Evolutionary conservation across 2,113 vertebrate species (phyloP).

Genomic region (Alosa alosa): DNA sequence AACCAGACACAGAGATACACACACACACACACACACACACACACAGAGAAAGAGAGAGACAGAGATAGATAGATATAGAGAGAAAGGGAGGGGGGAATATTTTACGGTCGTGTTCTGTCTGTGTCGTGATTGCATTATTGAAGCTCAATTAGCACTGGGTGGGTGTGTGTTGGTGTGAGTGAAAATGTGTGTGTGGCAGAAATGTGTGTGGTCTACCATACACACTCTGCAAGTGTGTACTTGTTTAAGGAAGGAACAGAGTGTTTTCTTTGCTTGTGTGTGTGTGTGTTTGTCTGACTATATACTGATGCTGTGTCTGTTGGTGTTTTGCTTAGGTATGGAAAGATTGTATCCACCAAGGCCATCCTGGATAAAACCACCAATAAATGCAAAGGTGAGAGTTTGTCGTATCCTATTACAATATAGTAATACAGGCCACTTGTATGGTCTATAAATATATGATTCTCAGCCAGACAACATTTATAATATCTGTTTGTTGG

Average conservation of each 20-base stretch:
- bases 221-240: slow-evolving; percentile 33
- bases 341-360: slow-evolving; percentile 93
- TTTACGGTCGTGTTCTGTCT: slow-evolving; percentile 29
- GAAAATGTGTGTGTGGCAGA: slow-evolving; percentile 44
- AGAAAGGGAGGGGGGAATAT: slow-evolving; percentile 14
- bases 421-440: background rate
- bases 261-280: slow-evolving; percentile 13
- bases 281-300: slow-evolving; percentile 10
- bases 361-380: slow-evolving; percentile 93
- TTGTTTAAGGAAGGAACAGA: slow-evolving; percentile 8
- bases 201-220: background rate
- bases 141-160: slow-evolving; percentile 21
- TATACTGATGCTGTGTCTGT: slow-evolving; percentile 15
- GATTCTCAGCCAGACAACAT: background rate
- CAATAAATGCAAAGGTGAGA: slow-evolving; percentile 93
- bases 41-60: slow-evolving; percentile 11
- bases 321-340: slow-evolving; percentile 72
- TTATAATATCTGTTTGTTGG: background rate
- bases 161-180: slow-evolving; percentile 45
- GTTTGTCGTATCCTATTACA: background rate
- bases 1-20: slow-evolving; percentile 7
- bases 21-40: slow-evolving; percentile 17
- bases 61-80: background rate
- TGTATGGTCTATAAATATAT: background rate
- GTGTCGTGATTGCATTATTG: slow-evolving; percentile 27